These are phyloP conservation scores for Nannobrachium achirus DNA, from an alignment of 2,113 vertebrate species.

Conservation along the genomic window DNA sequence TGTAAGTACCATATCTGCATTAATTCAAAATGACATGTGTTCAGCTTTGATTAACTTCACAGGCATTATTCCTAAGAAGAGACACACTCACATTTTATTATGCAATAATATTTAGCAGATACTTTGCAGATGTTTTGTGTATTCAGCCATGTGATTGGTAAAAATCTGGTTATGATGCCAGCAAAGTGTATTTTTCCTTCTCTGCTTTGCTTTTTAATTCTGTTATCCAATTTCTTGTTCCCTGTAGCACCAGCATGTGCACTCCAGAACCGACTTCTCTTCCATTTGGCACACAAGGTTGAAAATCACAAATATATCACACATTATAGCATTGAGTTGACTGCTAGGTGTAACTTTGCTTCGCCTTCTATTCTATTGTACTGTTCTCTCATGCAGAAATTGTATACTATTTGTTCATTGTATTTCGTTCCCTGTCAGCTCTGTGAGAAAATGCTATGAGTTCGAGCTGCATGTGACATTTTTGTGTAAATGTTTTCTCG, in stretches of 20 bases:
- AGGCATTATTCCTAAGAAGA: too few species aligned
- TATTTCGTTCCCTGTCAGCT: too few species aligned
- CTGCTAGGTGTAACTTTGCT: neutral
- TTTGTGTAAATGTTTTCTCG: too few species aligned
- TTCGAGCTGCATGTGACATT: too few species aligned
- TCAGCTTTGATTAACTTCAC: too few species aligned
- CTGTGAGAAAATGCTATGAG: too few species aligned
- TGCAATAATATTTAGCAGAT: neutral
- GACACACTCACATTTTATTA: neutral
- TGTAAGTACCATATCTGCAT: constrained; percentile 71
- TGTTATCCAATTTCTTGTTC: constrained; percentile 37
- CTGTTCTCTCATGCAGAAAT: too few species aligned
- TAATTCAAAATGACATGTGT: neutral
- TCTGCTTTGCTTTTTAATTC: constrained; percentile 32
- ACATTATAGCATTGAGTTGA: neutral
- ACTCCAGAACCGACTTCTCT: constrained; percentile 94
- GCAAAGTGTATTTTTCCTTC: constrained; percentile 5
- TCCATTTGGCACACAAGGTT: constrained; percentile 99
- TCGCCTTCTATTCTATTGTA: neutral
- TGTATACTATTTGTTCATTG: too few species aligned
- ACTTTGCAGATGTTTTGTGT: neutral
- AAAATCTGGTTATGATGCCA: constrained; percentile 1
- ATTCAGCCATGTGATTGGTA: neutral
- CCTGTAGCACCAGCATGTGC: constrained; percentile 85
- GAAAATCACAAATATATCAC: constrained; percentile 33